Conservation (phyloP, 2,797 vertebrate genomes). For the Martes flavigula region DNA sequence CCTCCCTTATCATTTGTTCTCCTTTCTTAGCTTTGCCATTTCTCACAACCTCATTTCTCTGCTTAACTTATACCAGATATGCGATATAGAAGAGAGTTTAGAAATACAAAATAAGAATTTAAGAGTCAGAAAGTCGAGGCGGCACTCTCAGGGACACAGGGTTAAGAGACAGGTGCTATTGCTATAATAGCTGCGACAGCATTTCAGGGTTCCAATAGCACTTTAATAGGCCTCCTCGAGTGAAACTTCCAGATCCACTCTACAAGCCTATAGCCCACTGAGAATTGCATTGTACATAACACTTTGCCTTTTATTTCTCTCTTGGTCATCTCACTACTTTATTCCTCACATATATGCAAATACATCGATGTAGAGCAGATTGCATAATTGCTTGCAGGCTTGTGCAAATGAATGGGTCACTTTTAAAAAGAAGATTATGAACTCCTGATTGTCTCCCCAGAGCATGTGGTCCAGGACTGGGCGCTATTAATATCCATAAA, state of each 20-base stretch:
- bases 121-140: background rate
- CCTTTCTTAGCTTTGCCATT: background rate
- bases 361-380: background rate
- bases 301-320: conserved; percentile 36
- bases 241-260: background rate
- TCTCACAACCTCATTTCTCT: background rate
- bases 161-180: background rate
- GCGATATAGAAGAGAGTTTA: background rate
- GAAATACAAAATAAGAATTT: background rate
- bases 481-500: background rate
- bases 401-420: background rate
- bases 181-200: background rate
- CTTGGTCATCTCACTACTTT: background rate
- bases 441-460: background rate
- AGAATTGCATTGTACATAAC: background rate
- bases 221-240: background rate
- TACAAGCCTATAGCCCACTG: background rate
- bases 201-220: background rate
- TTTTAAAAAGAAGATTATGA: background rate
- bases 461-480: background rate
- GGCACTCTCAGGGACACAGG: background rate
- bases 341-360: background rate
- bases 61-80: background rate
- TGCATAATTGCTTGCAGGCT: background rate
- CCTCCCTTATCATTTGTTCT: background rate